phyloP scores from a whole-genome alignment of 2,113 vertebrate species.

The Hippotragus niger region DNA sequence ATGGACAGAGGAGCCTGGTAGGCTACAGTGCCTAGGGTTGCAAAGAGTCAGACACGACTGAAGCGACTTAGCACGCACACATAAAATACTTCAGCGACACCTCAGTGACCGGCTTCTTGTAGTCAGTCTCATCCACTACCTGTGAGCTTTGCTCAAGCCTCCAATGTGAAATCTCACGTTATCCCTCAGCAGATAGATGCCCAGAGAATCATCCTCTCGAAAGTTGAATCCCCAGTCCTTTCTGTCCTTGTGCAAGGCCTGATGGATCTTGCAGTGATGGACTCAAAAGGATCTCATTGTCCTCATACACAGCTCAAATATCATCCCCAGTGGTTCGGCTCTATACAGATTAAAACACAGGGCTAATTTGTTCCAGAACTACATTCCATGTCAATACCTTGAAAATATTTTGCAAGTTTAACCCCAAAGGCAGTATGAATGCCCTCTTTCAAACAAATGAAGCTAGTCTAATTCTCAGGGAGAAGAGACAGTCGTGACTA shows the following conservation, averaged over 20 bases:
- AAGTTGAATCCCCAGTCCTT: neutral
- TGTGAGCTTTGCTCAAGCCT: neutral
- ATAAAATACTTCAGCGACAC: neutral
- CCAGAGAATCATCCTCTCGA: neutral
- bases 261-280: neutral
- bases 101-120: neutral
- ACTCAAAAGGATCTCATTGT: neutral
- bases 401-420: neutral
- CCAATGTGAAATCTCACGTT: neutral
- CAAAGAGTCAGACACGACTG: neutral
- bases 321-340: neutral
- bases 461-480: neutral
- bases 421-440: neutral
- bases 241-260: neutral
- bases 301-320: neutral
- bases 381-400: neutral
- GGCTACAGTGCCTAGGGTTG: neutral
- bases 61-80: neutral
- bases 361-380: neutral
- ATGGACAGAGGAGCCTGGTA: neutral
- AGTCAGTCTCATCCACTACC: neutral
- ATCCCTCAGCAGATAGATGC: neutral
- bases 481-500: neutral
- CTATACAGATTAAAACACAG: neutral
- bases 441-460: neutral